Conservation (phyloP, 2,113 vertebrate genomes). For the Trogon melanurus region DNA sequence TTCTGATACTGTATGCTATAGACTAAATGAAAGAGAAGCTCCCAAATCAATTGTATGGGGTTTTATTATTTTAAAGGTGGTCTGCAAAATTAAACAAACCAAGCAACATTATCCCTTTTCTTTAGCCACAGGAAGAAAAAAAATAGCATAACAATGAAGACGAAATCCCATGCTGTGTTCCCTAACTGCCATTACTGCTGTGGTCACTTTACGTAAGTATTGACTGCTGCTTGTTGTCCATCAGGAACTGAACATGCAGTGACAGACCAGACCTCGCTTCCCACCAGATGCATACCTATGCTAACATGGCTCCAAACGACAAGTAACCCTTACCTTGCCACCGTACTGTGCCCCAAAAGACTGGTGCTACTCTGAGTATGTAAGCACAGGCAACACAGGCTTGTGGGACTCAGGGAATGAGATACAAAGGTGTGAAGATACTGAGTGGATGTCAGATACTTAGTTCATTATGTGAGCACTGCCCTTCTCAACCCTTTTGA, state of each 20-base stretch:
- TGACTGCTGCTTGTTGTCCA: not conserved
- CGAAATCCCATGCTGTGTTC: not conserved
- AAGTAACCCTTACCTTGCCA: not conserved
- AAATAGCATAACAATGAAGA: not conserved
- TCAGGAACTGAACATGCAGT: not conserved
- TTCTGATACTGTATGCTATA: not conserved
- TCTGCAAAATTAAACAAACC: not conserved
- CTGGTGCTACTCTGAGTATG: not conserved
- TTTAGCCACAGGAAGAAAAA: not conserved
- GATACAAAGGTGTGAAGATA: not conserved
- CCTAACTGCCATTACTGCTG: not conserved
- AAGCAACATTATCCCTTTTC: not conserved
- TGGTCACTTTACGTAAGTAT: not conserved
- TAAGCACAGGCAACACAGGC: not conserved
- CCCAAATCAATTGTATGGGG: not conserved
- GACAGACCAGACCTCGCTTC: not conserved
- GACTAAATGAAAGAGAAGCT: not conserved
- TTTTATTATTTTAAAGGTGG: not conserved
- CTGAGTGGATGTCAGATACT: not conserved
- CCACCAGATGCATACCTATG: fast-evolving
- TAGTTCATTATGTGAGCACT: not conserved
- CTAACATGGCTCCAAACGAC: not conserved
- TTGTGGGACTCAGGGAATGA: not conserved
- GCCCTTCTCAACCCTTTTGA: not conserved
- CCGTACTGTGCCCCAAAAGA: not conserved